Base-by-base conservation (phyloP, 2,888 invertebrate genomes). In the Eilema depressum region DNA sequence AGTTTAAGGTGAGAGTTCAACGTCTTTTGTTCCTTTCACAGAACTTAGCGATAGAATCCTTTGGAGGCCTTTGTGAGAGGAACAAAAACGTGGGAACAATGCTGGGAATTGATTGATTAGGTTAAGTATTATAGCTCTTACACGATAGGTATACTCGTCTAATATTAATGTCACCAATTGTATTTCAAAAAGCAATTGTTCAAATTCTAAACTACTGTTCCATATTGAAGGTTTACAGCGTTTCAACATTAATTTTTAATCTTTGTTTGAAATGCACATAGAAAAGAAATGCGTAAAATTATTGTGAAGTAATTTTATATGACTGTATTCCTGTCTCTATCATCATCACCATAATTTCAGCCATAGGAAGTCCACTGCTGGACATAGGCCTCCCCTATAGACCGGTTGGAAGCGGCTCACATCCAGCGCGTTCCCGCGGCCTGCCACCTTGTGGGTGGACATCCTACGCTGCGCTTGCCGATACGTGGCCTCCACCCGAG, bases 71-170 rank as follows among this genome's bases (percentile, higher is more conserved):
- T 91, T 93, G 92, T 92, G 88, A 47, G 7, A 78, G 56, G 89
- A 89, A 92, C 91, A 91, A 92, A 83, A 90, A 91, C 85, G 81
- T 71, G 63, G 70, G 85, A 90, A 93, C 92, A 93, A 92, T 88
- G 83, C 79, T 72, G 78, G 76, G 82, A 87, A 91, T 90, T 89
- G 91, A 92, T 92, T 93, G 91, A 93, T 92, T 92, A 92, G 47
- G 92, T 92, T 91, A 90, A 88, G 85, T 88, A 78, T 66, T 68
- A 74, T 71, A 79, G 75, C 78, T 74, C 71, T 70, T 83, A 75
- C 69, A 64, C 75, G 71, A 75, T 80, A 73, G 78, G 7, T 30
- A 3, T 30, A 30, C 7, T 4, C 4, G 30, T 41, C 70, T 81
- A 82, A 86, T 85, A 81, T 83, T 87, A 82, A 86, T 83, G 76